Evolutionary conservation across 2,113 vertebrate genomes (phyloP), one percentile per base, ranked within the genome.

Genomic region (Cyprinodon tularosa): DNA sequence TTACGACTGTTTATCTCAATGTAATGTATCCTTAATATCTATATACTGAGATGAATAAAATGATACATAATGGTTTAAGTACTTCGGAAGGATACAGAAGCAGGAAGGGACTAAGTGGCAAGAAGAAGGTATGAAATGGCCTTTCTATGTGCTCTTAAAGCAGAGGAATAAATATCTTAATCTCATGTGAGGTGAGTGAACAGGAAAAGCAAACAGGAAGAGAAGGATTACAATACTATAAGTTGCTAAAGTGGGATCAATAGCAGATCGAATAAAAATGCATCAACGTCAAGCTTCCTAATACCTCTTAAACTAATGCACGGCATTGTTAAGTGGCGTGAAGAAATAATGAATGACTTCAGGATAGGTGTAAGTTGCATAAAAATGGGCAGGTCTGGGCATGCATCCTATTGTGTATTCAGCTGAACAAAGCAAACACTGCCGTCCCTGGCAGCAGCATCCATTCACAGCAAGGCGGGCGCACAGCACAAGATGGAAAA

Each of bases 401-500:
- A 81, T 3, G 72, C 72, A 66, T 69, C 65, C 61, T 47, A 11
- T 71, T 66, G 76, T 73, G 57, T 84, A 69, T 72, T 87, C 86
- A 63, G 64, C 22, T 59, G 82, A 78, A 73, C 66, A 40, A 72
- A 75, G 69, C 42, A 76, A 74, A 86, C 53, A 38, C 73, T 53
- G 61, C 60, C 0, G 6, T 62, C 71, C 38, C 29, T 71, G 63
- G 71, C 69, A 7, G 69, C 76, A 20, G 12, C 45, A 47, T 77
- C 66, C 57, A 39, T 78, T 80, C 74, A 83, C 64, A 39, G 44
- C 44, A 62, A 73, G 65, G 71, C 59, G 45, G 68, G 61, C 76
- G 62, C 44, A 62, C 76, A 81, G 68, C 71, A 63, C 15, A 17
- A 72, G 88, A 89, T 80, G 62, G 72, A 88, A 90, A 91, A 88